Conservation (phyloP, 2,888 invertebrate genomes). For the Drosophila lacicola region DNA sequence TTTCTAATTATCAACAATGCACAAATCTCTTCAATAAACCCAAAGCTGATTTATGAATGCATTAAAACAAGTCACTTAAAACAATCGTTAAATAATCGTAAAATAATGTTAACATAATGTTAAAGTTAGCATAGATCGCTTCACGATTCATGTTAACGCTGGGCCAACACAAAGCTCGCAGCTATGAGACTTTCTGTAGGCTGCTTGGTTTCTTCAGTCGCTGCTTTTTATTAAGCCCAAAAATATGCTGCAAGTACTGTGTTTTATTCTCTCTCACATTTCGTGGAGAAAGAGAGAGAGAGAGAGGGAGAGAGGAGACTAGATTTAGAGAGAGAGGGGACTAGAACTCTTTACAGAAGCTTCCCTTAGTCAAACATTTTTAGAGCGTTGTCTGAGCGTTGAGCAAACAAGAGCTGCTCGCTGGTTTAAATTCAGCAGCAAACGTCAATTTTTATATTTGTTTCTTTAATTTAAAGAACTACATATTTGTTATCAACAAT, state of each 20-base stretch:
- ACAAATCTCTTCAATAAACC: slow-evolving; percentile 3
- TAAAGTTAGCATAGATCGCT: not conserved
- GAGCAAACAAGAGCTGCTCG: too few relatives aligned
- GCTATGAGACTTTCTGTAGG: not conserved
- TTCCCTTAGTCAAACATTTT: too few relatives aligned
- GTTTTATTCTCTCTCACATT: too few relatives aligned
- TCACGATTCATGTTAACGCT: not conserved
- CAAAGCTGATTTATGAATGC: not conserved
- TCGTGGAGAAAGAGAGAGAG: too few relatives aligned
- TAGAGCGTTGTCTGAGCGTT: too few relatives aligned
- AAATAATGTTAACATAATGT: not conserved
- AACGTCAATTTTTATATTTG: too few relatives aligned
- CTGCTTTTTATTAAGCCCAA: slow-evolving; percentile 4
- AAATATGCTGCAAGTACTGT: slow-evolving; percentile 13
- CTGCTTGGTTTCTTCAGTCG: not conserved
- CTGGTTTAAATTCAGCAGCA: too few relatives aligned
- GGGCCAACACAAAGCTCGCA: not conserved
- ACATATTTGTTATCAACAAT: too few relatives aligned
- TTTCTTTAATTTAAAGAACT: too few relatives aligned
- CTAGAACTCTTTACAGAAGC: too few relatives aligned
- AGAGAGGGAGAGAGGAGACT: too few relatives aligned
- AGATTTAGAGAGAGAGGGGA: too few relatives aligned
- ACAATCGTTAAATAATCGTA: not conserved
- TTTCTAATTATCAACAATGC: slow-evolving; percentile 21
- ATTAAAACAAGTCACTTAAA: not conserved